Percentiles rank a stretch among this genome's conserved stretches.
Conservation (phyloP, 2,888 invertebrate genomes). For the Hermodice carunculata region DNA sequence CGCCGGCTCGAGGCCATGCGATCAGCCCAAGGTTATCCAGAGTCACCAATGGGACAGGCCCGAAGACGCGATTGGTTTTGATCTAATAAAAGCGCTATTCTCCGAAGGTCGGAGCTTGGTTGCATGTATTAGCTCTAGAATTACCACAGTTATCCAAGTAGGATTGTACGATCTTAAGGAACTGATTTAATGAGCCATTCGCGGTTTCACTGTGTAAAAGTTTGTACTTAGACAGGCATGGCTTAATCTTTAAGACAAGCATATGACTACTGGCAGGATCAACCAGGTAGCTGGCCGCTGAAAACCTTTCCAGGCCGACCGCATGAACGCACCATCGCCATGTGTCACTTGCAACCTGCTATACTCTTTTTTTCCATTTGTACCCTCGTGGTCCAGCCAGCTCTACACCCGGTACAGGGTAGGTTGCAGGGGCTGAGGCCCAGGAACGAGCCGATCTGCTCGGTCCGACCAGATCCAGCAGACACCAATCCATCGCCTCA, state of each 20-base stretch:
- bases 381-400: no score
- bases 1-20: slow-evolving; percentile 57
- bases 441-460: no score
- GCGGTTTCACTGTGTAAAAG: slow-evolving; percentile 60
- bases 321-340: no score
- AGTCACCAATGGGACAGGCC: slow-evolving; percentile 59
- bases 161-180: slow-evolving; percentile 57
- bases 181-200: slow-evolving; percentile 69
- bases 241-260: slow-evolving; percentile 79
- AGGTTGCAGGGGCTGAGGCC: no score
- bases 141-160: slow-evolving; percentile 77
- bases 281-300: slow-evolving; percentile 72
- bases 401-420: no score
- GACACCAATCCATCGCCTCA: no score
- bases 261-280: slow-evolving; percentile 77
- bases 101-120: slow-evolving; percentile 54
- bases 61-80: slow-evolving; percentile 71
- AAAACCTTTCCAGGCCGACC: no score
- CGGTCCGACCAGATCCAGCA: no score
- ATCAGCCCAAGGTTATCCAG: slow-evolving; percentile 65
- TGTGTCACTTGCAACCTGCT: no score
- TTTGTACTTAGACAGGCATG: slow-evolving; percentile 78
- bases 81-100: slow-evolving; percentile 74
- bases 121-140: slow-evolving; percentile 80
- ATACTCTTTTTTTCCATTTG: no score